Evolutionary conservation across 2,797 vertebrate species (phyloP), one percentile per base, ranked within the genome.

Genomic region (Scleropages formosus): DNA sequence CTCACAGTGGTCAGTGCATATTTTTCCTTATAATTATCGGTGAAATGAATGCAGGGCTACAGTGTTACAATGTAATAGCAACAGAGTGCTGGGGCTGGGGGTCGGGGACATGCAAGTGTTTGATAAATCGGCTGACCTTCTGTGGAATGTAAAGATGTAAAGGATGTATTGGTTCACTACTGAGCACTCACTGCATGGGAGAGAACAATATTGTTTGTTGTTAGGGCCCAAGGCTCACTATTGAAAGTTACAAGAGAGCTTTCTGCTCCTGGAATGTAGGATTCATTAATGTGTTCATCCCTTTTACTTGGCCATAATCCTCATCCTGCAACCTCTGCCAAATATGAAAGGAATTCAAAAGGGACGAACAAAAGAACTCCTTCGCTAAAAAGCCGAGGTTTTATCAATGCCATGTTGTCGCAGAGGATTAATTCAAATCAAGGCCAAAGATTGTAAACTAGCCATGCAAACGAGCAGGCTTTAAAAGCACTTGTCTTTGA

Each of bases 391-490:
- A 20, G 64, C 27, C 24, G 58, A 15, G 18, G 60, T 75, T 72
- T 73, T 49, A 78, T 80, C 61, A 67, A 44, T 66, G 3, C 75
- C 46, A n/a, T 7, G 76, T 70, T 58, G 27, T 62, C 75, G 68
- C 46, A 47, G 63, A 63, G 72, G 20, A 46, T 73, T 81, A 26
- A 75, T 78, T 49, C 68, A 58, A 51, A 70, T 65, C 27, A 65
- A 75, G 77, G 77, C 75, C 58, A 75, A 75, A 70, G 73, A 22
- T 44, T 59, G 56, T 18, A 60, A 75, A 58, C 60, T 18, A 39
- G 58, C 44, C 16, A 67, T 39, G 44, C 67, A 47, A 51, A 51
- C 56, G 24, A 70, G 24, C 20, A 53, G 65, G 4, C 3, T 49
- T 68, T 46, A 51, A 71, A 71, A 71, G n/a, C 51, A 71, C 1